These are phyloP conservation scores for Pyrrhosoma nymphula DNA, from an alignment of 2,888 invertebrate genomes.

Conservation along the genomic window DNA sequence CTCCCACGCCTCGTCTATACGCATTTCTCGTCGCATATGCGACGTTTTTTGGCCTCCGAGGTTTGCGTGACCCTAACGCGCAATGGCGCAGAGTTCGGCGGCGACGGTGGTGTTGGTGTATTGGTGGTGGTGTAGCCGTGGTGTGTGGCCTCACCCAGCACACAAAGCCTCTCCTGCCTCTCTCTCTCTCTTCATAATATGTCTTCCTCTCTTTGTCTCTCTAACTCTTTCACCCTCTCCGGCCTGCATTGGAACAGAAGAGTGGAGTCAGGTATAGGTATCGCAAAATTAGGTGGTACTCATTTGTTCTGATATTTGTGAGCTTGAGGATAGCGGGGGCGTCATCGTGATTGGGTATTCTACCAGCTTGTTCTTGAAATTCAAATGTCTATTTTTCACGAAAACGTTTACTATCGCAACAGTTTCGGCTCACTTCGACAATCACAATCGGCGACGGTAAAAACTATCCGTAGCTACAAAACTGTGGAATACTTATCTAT, in stretches of 20 bases:
- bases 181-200: neutral
- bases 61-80: conserved; percentile 61
- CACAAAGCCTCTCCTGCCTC: neutral
- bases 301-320: no score
- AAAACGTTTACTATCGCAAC: no score
- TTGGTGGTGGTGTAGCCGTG: neutral
- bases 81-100: conserved; percentile 59
- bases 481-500: no score
- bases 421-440: no score
- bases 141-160: neutral
- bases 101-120: neutral
- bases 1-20: conserved; percentile 25
- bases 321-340: no score
- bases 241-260: conserved; percentile 21
- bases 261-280: neutral
- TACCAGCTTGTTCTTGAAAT: no score
- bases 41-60: conserved; percentile 52
- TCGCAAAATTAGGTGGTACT: no score
- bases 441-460: no score
- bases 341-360: no score
- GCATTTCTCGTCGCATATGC: conserved; percentile 67
- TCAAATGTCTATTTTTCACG: no score
- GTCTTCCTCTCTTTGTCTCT: neutral
- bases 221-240: neutral
- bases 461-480: no score